Base-by-base conservation (phyloP, 2,888 invertebrate genomes). In the Microdon myrmicae region DNA sequence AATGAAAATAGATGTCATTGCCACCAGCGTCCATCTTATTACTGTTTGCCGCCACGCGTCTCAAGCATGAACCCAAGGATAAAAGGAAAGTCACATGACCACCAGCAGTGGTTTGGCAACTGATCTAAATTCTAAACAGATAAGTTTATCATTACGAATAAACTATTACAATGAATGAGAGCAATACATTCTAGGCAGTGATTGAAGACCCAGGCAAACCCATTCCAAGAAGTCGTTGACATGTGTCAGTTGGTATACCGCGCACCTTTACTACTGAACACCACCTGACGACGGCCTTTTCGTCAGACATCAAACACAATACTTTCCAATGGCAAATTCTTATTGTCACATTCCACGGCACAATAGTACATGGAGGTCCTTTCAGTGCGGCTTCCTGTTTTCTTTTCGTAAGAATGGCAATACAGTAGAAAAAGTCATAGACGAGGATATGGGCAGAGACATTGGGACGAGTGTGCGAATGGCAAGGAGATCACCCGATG, bases 91-190 rank as follows among this genome's bases (percentile, higher is more conserved):
- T n/a, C n/a, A n/a, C n/a, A n/a, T n/a, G n/a, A n/a, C n/a, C n/a
- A n/a, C n/a, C 8, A 20, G 10, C 28, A 43, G 29, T 31, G 22
- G 20, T 22, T 22, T 31, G 31, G 9, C 45, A 53, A 64, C 44
- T 64, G 64, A 64, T 64, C 58, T 58, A 64, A 64, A 64, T 64
- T 64, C 64, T 47, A 58, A 58, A 64, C 64, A 58, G 58, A 64
- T 64, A 51, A 47, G 43, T 64, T 51, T 53, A 43, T 58, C 51
- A 58, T 58, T 58, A 64, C 53, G 47, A 43, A 53, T 34, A 56
- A 55, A 51, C 49, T 61, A 61, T 51, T 55, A 44, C 41, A 56
- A 56, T 49, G 51, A 61, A 48, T 61, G 49, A 45, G 44, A 43
- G 43, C 9, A 23, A 44, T 41, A 61, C 28, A 25, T 22, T 32